Conservation (phyloP, 2,113 vertebrate species). For the Tachysurus fulvidraco region DNA sequence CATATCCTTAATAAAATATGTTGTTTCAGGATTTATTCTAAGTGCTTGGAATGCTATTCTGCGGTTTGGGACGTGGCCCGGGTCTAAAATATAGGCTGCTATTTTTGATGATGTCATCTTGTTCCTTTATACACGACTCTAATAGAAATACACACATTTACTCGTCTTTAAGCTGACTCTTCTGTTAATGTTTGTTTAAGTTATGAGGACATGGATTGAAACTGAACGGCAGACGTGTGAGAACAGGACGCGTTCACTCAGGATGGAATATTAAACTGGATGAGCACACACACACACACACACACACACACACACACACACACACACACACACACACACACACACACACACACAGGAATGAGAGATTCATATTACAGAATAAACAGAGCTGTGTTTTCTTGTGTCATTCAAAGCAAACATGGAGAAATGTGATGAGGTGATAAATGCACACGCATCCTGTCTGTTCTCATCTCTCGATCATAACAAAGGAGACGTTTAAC, state of each 20-base stretch:
- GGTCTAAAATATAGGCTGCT: not conserved
- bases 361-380: slow-evolving; percentile 37
- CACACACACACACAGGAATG: slow-evolving; percentile 23
- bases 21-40: not conserved
- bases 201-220: not conserved
- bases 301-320: not conserved
- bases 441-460: slow-evolving; percentile 21
- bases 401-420: slow-evolving; percentile 20
- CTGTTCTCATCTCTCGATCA: slow-evolving; percentile 12
- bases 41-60: not conserved
- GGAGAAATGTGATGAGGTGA: slow-evolving; percentile 30
- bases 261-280: slow-evolving; percentile 31
- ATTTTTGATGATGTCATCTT: not conserved
- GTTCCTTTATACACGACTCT: not conserved
- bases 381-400: slow-evolving; percentile 28
- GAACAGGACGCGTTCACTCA: slow-evolving; percentile 15
- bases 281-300: not conserved
- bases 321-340: not conserved
- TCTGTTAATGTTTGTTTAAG: slow-evolving; percentile 8
- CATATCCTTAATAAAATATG: not conserved
- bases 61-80: not conserved
- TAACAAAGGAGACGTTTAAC: not conserved
- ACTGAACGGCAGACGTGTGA: not conserved
- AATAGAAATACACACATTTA: not conserved
- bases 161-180: not conserved